Evolutionary conservation across 2,113 vertebrate genomes (phyloP).

Genomic region (Leuciscus idus): DNA sequence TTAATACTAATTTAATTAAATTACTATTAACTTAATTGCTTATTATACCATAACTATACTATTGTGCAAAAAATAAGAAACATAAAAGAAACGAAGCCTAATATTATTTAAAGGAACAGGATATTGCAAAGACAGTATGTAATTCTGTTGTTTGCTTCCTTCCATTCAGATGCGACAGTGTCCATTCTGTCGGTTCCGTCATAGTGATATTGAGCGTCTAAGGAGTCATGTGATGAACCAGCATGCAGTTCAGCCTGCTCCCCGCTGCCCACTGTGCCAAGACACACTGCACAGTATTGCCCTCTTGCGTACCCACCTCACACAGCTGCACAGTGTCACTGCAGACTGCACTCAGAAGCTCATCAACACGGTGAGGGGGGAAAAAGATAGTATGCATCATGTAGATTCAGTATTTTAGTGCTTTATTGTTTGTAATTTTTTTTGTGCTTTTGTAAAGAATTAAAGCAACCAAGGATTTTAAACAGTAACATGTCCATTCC

Average conservation of each 20-base stretch:
- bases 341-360: slow-evolving; percentile 98
- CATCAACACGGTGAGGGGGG: slow-evolving; percentile 88
- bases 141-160: neutral
- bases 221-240: slow-evolving; percentile 88
- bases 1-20: too few species aligned
- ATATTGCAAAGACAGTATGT: neutral
- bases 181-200: slow-evolving; percentile 88
- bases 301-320: slow-evolving; percentile 94
- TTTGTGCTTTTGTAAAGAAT: neutral
- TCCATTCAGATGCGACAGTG: slow-evolving; percentile 88
- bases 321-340: slow-evolving; percentile 95
- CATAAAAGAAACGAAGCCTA: neutral
- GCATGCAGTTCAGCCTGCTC: slow-evolving; percentile 87
- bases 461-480: neutral
- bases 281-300: slow-evolving; percentile 89
- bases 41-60: neutral
- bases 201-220: slow-evolving; percentile 80
- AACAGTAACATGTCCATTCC: neutral
- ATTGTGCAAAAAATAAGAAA: neutral
- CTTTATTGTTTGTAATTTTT: neutral
- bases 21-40: too few species aligned
- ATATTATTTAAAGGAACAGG: neutral
- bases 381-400: neutral
- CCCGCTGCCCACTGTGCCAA: slow-evolving; percentile 95
- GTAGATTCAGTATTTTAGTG: neutral